phyloP scores from a whole-genome alignment of 2,888 invertebrate genomes.

The Noctua comes region DNA sequence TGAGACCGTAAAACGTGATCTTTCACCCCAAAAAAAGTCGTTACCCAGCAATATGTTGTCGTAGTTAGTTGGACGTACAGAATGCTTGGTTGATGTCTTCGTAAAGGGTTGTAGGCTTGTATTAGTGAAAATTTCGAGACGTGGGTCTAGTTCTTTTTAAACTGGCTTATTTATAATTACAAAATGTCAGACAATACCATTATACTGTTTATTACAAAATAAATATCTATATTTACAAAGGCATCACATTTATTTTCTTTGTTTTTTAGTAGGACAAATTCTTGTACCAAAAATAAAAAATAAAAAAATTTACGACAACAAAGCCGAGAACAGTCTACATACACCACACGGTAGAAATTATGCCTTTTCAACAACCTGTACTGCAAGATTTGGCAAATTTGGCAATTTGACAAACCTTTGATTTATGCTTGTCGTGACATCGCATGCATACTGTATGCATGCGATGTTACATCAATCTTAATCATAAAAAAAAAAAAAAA shows the following conservation, averaged over 20 bases:
- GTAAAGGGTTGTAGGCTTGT: not conserved
- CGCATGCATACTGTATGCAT: no score
- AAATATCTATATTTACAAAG: slow-evolving; percentile 37
- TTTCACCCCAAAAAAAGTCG: not conserved
- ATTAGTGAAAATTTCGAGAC: not conserved
- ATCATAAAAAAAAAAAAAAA: not conserved
- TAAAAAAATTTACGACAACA: no score
- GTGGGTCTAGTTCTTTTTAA: not conserved
- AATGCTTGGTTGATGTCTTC: not conserved
- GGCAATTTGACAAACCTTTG: not conserved
- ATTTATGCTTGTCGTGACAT: not conserved
- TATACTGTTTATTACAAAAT: slow-evolving; percentile 18
- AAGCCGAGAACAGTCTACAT: not conserved
- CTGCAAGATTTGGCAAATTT: not conserved
- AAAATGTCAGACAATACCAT: not conserved
- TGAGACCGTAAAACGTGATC: not conserved
- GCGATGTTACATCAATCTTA: not conserved
- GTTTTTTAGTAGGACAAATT: not conserved
- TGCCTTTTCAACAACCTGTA: not conserved
- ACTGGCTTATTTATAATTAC: not conserved
- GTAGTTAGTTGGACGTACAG: not conserved
- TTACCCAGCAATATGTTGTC: not conserved
- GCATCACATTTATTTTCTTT: not conserved
- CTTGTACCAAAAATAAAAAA: no score
- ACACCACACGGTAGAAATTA: not conserved